Evolutionary conservation across 37 sponge, comb jelly and placozoan species (phyloP).

Genomic region (Chondrilla cf. caribensis): DNA sequence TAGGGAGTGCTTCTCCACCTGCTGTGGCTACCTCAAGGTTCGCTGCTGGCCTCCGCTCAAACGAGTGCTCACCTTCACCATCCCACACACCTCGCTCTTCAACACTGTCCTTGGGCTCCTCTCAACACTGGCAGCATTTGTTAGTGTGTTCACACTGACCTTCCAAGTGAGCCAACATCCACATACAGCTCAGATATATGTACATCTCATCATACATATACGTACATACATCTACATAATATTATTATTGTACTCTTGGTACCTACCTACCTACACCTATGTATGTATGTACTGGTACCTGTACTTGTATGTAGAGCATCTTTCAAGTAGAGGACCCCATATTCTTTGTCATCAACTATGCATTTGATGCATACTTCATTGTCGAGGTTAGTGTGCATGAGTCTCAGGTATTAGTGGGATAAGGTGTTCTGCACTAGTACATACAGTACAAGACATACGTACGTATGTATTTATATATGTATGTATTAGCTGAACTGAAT

Average conservation of each 20-base stretch:
- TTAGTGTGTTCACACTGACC: slow-evolving; percentile 57
- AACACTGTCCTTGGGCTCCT: slow-evolving; percentile 27
- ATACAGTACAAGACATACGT: too few relatives aligned
- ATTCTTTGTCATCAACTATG: slow-evolving; percentile 52
- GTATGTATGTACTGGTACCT: too few relatives aligned
- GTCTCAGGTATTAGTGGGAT: background rate
- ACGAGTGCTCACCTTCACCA: slow-evolving; percentile 25
- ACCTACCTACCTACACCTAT: too few relatives aligned
- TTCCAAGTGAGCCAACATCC: slow-evolving; percentile 47
- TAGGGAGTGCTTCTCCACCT: background rate
- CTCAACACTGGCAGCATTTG: slow-evolving; percentile 45
- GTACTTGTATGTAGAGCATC: slow-evolving; percentile 23
- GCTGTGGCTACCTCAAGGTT: background rate
- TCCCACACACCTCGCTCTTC: slow-evolving; percentile 21
- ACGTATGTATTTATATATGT: too few relatives aligned
- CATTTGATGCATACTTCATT: slow-evolving; percentile 66
- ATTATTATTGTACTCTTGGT: too few relatives aligned
- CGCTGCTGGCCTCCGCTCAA: slow-evolving; percentile 26
- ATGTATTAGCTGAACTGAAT: too few relatives aligned
- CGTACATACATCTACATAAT: background rate
- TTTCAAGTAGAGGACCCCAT: slow-evolving; percentile 39
- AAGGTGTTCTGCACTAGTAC: too few relatives aligned
- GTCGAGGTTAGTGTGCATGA: slow-evolving; percentile 36
- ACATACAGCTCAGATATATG: background rate
- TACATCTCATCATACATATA: background rate